Evolutionary conservation across 2,888 invertebrate species (phyloP).

Genomic region (Clitarchus hookeri): DNA sequence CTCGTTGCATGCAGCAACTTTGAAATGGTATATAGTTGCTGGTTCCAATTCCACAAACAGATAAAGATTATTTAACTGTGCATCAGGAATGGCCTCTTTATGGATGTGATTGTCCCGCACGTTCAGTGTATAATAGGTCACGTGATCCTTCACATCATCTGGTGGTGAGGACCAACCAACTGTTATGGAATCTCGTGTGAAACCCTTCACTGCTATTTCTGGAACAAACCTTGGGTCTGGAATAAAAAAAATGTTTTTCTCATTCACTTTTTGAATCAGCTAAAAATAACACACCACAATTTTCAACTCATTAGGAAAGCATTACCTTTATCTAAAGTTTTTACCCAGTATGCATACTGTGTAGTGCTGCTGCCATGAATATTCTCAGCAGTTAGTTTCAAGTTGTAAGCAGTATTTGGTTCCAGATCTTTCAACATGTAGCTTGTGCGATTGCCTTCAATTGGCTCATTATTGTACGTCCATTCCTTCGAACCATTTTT

Average conservation of each 20-base stretch:
- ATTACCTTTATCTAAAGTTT: slow-evolving; percentile 59
- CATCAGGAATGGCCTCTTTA: slow-evolving; percentile 65
- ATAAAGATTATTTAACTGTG: slow-evolving; percentile 68
- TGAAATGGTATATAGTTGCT: slow-evolving; percentile 79
- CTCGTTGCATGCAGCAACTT: slow-evolving; percentile 80
- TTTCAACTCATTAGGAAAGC: neutral
- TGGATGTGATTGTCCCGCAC: slow-evolving; percentile 43
- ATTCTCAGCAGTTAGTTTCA: slow-evolving; percentile 71
- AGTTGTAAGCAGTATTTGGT: slow-evolving; percentile 67
- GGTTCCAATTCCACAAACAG: slow-evolving; percentile 79
- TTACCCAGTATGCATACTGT: slow-evolving; percentile 60
- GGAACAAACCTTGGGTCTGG: slow-evolving; percentile 78
- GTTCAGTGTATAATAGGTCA: slow-evolving; percentile 75
- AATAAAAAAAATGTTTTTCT: slow-evolving; percentile 39
- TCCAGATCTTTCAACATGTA: slow-evolving; percentile 69
- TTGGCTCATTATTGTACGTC: slow-evolving; percentile 63
- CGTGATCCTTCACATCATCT: slow-evolving; percentile 65
- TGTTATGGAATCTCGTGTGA: slow-evolving; percentile 73
- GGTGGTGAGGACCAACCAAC: slow-evolving; percentile 78
- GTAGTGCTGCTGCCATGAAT: slow-evolving; percentile 63
- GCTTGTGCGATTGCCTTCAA: slow-evolving; percentile 68
- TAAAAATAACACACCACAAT: neutral
- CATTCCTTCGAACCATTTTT: slow-evolving; percentile 61
- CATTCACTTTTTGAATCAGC: neutral
- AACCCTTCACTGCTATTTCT: slow-evolving; percentile 74